phyloP scores from a whole-genome alignment of 1,140 invertebrate genomes.

The Ctenoplectra terminalis region DNA sequence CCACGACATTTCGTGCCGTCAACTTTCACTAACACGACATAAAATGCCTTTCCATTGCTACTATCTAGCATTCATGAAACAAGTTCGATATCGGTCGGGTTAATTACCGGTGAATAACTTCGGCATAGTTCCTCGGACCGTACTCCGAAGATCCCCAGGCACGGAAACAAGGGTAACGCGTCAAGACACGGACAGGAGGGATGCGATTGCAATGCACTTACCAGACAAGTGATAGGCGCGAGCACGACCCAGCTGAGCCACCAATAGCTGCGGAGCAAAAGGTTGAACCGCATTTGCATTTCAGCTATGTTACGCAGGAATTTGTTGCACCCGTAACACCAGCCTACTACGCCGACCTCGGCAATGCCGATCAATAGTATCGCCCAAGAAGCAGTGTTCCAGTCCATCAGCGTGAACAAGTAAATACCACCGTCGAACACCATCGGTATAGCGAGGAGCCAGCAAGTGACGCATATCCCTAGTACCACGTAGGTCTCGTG shows the following conservation, averaged over 20 bases:
- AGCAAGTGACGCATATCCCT: conserved; percentile 85
- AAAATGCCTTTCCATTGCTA: background rate
- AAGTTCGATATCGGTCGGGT: background rate
- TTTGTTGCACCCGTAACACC: conserved; percentile 88
- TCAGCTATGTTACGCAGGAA: conserved; percentile 83
- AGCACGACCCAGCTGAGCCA: conserved; percentile 84
- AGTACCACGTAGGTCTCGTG: conserved; percentile 85
- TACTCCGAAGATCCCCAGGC: background rate
- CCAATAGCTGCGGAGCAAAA: conserved; percentile 83
- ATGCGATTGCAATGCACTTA: conserved; percentile 52
- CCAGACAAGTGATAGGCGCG: conserved; percentile 80
- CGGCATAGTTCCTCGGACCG: conserved; percentile 16
- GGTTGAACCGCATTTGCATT: conserved; percentile 85
- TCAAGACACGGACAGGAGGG: background rate
- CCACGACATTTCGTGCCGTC: background rate
- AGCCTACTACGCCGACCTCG: conserved; percentile 87
- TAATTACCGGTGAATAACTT: conserved; percentile 37
- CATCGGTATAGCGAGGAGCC: conserved; percentile 88
- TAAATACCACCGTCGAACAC: conserved; percentile 89
- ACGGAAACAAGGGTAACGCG: background rate
- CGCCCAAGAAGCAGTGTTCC: conserved; percentile 93
- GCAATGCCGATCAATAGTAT: conserved; percentile 89
- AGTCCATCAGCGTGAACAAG: conserved; percentile 90
- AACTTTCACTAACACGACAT: background rate
- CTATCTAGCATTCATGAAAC: background rate